phyloP scores from a whole-genome alignment of 2,888 invertebrate species.

The Scaptomyza tumidula region DNA sequence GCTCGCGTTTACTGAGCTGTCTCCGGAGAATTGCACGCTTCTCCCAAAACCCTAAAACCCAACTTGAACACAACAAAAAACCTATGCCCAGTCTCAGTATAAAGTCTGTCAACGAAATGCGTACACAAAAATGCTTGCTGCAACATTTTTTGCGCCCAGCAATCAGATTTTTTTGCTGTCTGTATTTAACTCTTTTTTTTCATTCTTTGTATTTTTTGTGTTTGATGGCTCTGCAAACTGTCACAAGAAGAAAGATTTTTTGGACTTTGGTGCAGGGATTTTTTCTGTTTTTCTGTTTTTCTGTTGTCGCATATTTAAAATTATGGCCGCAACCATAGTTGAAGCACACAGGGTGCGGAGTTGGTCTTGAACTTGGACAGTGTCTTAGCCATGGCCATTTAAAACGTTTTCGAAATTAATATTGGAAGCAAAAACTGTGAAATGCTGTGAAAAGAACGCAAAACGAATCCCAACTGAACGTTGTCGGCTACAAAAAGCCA shows the following conservation, averaged over 20 bases:
- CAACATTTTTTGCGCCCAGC: conserved; percentile 61
- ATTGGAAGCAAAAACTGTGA: conserved; percentile 73
- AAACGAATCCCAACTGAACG: conserved; percentile 53
- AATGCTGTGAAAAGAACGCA: conserved; percentile 78
- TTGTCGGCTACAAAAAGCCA: conserved; percentile 58
- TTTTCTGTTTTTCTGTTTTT: conserved; percentile 15
- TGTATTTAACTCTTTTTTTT: conserved; percentile 41
- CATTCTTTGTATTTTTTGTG: conserved; percentile 16
- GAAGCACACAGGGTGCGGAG: conserved; percentile 19
- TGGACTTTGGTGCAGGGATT: conserved; percentile 8
- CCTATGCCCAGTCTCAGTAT: conserved; percentile 34
- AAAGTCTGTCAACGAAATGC: conserved; percentile 60
- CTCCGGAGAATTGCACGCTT: conserved; percentile 80
- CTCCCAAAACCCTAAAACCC: conserved; percentile 6
- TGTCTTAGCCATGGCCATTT: conserved; percentile 71
- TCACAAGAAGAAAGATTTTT: conserved; percentile 61
- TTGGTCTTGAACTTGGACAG: conserved; percentile 42
- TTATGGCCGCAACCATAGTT: conserved; percentile 55
- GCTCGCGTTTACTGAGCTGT: conserved; percentile 50
- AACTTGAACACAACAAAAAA: conserved; percentile 45
- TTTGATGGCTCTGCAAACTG: conserved; percentile 49
- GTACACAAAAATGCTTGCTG: conserved; percentile 68
- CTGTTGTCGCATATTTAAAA: conserved; percentile 68
- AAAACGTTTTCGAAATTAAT: conserved; percentile 80
- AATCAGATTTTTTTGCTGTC: conserved; percentile 48